These are phyloP conservation scores for Macrobrachium nipponense DNA, from an alignment of 1,140 invertebrate genomes.

Conservation along the genomic window DNA sequence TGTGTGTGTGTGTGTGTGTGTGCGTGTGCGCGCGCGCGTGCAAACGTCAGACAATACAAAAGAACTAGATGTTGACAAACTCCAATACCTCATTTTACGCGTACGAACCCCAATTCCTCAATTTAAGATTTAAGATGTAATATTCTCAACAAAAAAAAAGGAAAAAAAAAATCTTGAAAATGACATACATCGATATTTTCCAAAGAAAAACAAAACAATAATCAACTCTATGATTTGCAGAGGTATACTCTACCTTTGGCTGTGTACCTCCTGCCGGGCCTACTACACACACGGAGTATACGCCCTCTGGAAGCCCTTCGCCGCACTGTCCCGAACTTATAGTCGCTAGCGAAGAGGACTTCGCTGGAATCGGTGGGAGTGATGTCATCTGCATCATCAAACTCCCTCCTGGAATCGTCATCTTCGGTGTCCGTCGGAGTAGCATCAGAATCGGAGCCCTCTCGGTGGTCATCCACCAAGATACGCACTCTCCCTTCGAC, in stretches of 20 bases:
- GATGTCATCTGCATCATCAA: background rate
- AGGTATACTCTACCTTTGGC: background rate
- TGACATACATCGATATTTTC: no score
- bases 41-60: no score
- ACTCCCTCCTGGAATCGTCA: slow-evolving; percentile 3
- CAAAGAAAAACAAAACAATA: no score
- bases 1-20: no score
- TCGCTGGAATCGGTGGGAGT: slow-evolving; percentile 26
- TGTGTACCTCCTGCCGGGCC: background rate
- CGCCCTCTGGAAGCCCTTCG: background rate
- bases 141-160: no score
- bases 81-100: no score
- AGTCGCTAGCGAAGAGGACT: background rate
- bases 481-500: background rate
- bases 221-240: no score
- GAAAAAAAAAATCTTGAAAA: no score
- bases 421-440: background rate
- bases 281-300: background rate
- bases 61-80: no score
- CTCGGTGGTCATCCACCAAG: slow-evolving; percentile 1
- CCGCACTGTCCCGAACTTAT: slow-evolving; percentile 19
- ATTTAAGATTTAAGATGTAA: no score
- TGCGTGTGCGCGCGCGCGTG: no score
- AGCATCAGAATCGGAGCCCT: background rate
- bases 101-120: no score